These are phyloP conservation scores for Cuculus canorus DNA, from an alignment of 2,797 vertebrate species.

Conservation along the genomic window DNA sequence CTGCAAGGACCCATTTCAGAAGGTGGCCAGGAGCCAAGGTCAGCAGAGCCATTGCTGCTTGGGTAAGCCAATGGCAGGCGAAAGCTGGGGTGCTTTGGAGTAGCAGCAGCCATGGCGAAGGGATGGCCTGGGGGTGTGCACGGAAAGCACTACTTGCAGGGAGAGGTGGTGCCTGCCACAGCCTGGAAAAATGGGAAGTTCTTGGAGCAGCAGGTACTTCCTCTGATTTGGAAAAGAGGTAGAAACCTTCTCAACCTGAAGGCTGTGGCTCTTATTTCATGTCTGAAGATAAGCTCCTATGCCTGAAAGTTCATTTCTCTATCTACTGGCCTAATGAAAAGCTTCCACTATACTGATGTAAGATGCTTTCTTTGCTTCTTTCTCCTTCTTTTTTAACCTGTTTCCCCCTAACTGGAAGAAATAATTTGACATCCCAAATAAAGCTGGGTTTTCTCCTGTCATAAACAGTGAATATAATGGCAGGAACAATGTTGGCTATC, in stretches of 20 bases:
- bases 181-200: not conserved
- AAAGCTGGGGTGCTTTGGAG: not conserved
- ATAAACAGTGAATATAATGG: conserved; percentile 49
- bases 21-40: accelerated
- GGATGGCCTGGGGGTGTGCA: not conserved
- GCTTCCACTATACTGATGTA: not conserved
- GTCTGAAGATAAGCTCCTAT: not conserved
- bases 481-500: conserved; percentile 67
- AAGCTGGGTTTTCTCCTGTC: conserved; percentile 41
- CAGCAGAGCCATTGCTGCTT: not conserved
- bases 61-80: accelerated
- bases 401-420: not conserved
- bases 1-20: not conserved
- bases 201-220: not conserved
- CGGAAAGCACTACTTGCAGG: not conserved
- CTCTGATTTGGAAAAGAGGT: not conserved
- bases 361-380: conserved; percentile 17
- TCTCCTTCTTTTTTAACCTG: not conserved
- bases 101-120: not conserved
- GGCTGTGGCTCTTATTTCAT: accelerated
- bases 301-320: not conserved
- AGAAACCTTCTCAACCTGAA: not conserved
- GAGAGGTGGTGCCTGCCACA: not conserved
- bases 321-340: not conserved
- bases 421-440: conserved; percentile 32